Evolutionary conservation across 1,140 invertebrate genomes (phyloP).

Genomic region (Brachionus rubens): DNA sequence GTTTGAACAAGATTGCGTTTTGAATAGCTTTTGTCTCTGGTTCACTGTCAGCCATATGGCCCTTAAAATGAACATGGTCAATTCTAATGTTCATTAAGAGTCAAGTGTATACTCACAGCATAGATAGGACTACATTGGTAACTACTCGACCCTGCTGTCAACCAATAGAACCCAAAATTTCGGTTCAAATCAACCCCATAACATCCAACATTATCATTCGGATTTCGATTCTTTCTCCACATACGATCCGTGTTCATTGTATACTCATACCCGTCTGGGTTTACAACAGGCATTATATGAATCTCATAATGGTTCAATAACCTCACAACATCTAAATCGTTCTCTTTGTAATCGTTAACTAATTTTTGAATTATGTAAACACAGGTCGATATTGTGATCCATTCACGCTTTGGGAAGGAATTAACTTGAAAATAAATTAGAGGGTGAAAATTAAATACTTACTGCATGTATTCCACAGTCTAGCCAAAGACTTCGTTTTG

Average conservation of each 20-base stretch:
- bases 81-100: too few species aligned
- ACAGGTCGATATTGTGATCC: constrained; percentile 40
- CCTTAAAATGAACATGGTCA: not conserved
- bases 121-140: constrained; percentile 42
- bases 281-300: constrained; percentile 44
- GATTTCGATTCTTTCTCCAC: constrained; percentile 48
- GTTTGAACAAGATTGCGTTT: not conserved
- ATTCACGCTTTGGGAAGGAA: constrained; percentile 35
- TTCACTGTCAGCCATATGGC: constrained; percentile 27
- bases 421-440: not conserved
- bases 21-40: constrained; percentile 15
- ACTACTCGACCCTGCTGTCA: not conserved
- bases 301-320: constrained; percentile 30
- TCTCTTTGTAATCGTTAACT: not conserved
- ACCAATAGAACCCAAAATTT: constrained; percentile 46
- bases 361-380: constrained; percentile 43
- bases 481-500: constrained; percentile 28
- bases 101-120: constrained; percentile 6
- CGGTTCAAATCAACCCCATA: constrained; percentile 45
- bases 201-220: constrained; percentile 28
- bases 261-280: constrained; percentile 47
- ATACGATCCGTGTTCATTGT: constrained; percentile 20
- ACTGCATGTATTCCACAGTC: constrained; percentile 45
- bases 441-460: not conserved
- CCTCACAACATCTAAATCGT: constrained; percentile 1